A percentile compares a stretch with the other conserved stretches of the same genome.
Evolutionary conservation across 2,797 vertebrate genomes (phyloP).

Genomic region (Crenichthys baileyi): DNA sequence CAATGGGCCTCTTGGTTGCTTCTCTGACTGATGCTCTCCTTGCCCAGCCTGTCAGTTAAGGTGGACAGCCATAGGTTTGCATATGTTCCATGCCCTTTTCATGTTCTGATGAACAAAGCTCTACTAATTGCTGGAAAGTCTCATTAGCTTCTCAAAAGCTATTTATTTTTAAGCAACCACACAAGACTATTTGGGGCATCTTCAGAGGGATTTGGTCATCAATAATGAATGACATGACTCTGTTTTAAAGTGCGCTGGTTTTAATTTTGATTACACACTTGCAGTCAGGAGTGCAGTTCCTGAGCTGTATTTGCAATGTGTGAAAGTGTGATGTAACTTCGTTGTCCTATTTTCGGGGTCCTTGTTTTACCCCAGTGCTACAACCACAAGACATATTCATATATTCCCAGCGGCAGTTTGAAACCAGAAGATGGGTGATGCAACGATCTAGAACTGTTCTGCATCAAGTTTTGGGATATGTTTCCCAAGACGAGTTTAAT

Average conservation of each 20-base stretch:
- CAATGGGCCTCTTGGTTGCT: too few species aligned
- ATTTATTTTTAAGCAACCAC: slow-evolving; percentile 47
- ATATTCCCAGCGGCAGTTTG: background rate
- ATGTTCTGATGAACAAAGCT: background rate
- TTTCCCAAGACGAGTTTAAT: slow-evolving; percentile 1
- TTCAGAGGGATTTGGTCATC: slow-evolving; percentile 61
- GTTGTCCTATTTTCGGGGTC: slow-evolving; percentile 17
- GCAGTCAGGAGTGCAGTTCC: slow-evolving; percentile 6
- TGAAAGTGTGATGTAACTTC: slow-evolving; percentile 25
- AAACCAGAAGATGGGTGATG: background rate
- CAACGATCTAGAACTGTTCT: background rate
- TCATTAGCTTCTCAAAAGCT: slow-evolving; percentile 29
- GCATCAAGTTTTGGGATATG: background rate
- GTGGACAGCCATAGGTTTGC: too few species aligned
- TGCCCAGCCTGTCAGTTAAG: background rate
- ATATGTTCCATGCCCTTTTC: background rate
- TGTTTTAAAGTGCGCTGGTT: slow-evolving; percentile 49
- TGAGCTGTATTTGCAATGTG: slow-evolving; percentile 12
- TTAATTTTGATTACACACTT: slow-evolving; percentile 47
- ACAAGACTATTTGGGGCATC: slow-evolving; percentile 61
- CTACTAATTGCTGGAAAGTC: slow-evolving; percentile 13
- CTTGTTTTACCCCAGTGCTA: slow-evolving; percentile 1
- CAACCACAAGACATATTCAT: background rate
- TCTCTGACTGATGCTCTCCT: too few species aligned
- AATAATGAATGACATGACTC: slow-evolving; percentile 67